phyloP scores from a whole-genome alignment of 1,140 invertebrate genomes.

The Daktulosphaira vitifoliae region DNA sequence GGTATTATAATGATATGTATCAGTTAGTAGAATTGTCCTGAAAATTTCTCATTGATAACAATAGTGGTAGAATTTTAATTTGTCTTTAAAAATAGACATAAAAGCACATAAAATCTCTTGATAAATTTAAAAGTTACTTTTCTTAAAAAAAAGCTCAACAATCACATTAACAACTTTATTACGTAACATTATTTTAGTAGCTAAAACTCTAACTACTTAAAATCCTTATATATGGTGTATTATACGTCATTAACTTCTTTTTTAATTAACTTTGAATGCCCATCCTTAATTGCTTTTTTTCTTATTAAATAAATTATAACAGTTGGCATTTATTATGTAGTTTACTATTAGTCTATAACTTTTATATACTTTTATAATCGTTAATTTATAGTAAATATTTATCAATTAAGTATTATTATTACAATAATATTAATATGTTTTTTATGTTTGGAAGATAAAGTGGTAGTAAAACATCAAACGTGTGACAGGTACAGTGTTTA shows the following conservation, averaged over 20 bases:
- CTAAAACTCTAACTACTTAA: slow-evolving; percentile 16
- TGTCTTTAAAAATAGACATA: slow-evolving; percentile 23
- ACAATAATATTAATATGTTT: neutral
- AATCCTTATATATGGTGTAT: neutral
- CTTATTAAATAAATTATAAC: neutral
- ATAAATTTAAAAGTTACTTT: slow-evolving; percentile 15
- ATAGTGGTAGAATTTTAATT: slow-evolving; percentile 21
- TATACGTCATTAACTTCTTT: slow-evolving; percentile 8
- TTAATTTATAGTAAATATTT: neutral
- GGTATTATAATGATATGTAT: slow-evolving; percentile 26
- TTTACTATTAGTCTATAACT: neutral
- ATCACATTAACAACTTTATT: slow-evolving; percentile 32
- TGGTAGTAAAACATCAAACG: slow-evolving; percentile 10
- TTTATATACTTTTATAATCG: slow-evolving; percentile 4
- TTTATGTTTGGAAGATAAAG: slow-evolving; percentile 8
- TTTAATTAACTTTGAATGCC: slow-evolving; percentile 21
- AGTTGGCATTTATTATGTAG: slow-evolving; percentile 5
- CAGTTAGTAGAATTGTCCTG: slow-evolving; percentile 12
- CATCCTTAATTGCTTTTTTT: slow-evolving; percentile 2
- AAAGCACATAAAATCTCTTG: slow-evolving; percentile 31
- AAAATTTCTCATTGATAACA: slow-evolving; percentile 25
- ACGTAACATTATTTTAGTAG: neutral
- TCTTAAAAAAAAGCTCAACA: slow-evolving; percentile 28
- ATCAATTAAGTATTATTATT: neutral
- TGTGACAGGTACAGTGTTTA: slow-evolving; percentile 11